These are phyloP conservation scores for Sphinx pinastri DNA, from an alignment of 2,888 invertebrate species.

Conservation along the genomic window DNA sequence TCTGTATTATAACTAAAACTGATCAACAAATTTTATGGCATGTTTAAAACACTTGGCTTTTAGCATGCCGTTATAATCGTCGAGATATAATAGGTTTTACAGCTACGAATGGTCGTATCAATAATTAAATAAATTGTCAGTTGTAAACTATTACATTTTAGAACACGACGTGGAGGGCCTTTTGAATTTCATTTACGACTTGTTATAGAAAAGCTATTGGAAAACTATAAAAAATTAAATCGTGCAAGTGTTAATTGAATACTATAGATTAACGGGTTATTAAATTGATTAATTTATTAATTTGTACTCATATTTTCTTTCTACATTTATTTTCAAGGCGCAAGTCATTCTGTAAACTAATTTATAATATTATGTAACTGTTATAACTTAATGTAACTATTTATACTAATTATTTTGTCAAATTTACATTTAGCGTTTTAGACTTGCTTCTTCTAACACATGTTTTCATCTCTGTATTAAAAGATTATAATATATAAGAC, in stretches of 20 bases:
- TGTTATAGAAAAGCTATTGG: not conserved
- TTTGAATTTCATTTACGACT: slow-evolving; percentile 1
- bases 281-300: not conserved
- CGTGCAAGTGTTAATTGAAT: not conserved
- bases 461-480: too few species aligned
- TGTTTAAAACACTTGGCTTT: slow-evolving; percentile 30
- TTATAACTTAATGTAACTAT: too few species aligned
- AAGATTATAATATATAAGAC: too few species aligned
- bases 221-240: slow-evolving; percentile 3
- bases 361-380: too few species aligned
- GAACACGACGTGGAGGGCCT: slow-evolving; percentile 14
- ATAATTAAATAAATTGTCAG: slow-evolving; percentile 37
- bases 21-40: slow-evolving; percentile 34
- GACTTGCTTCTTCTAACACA: too few species aligned
- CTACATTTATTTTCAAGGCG: too few species aligned
- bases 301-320: not conserved
- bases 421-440: too few species aligned
- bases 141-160: slow-evolving; percentile 28
- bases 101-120: slow-evolving; percentile 31
- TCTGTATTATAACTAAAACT: slow-evolving; percentile 33
- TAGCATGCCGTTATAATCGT: slow-evolving; percentile 34
- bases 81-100: slow-evolving; percentile 36
- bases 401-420: too few species aligned
- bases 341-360: too few species aligned
- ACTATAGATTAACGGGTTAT: not conserved